Evolutionary conservation across 2,797 vertebrate genomes (phyloP).

Genomic region (Arnoldichthys spilopterus): DNA sequence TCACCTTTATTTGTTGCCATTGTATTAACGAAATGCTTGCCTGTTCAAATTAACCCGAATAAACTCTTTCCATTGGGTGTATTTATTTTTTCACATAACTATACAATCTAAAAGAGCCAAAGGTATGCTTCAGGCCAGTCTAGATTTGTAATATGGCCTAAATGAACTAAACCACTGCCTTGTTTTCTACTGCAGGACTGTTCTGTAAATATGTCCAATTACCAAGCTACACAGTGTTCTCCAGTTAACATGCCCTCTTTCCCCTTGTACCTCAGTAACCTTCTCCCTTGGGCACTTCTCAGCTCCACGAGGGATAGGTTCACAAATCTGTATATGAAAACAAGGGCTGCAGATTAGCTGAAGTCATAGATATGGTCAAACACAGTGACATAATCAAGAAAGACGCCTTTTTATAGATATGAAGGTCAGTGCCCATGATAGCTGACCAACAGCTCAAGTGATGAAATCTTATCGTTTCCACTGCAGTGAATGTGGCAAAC

Average conservation of each 20-base stretch:
- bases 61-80: too few relatives aligned
- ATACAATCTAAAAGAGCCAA: too few relatives aligned
- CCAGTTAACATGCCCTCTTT: neutral
- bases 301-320: neutral
- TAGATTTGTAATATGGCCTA: neutral
- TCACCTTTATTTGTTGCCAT: too few relatives aligned
- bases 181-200: neutral
- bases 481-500: too few relatives aligned
- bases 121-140: neutral
- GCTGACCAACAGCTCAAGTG: too few relatives aligned
- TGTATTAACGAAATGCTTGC: too few relatives aligned
- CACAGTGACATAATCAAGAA: too few relatives aligned
- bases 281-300: conserved; percentile 9
- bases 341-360: neutral
- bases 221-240: neutral
- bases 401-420: too few relatives aligned
- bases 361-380: neutral
- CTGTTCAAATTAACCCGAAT: too few relatives aligned
- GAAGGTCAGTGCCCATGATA: too few relatives aligned
- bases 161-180: neutral
- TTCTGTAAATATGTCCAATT: conserved; percentile 9
- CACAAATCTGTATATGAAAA: neutral
- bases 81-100: too few relatives aligned
- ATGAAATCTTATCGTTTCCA: too few relatives aligned
- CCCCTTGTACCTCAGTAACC: neutral